Evolutionary conservation across 2,888 invertebrate species (phyloP).

Genomic region (Sphaerophoria taeniata): DNA sequence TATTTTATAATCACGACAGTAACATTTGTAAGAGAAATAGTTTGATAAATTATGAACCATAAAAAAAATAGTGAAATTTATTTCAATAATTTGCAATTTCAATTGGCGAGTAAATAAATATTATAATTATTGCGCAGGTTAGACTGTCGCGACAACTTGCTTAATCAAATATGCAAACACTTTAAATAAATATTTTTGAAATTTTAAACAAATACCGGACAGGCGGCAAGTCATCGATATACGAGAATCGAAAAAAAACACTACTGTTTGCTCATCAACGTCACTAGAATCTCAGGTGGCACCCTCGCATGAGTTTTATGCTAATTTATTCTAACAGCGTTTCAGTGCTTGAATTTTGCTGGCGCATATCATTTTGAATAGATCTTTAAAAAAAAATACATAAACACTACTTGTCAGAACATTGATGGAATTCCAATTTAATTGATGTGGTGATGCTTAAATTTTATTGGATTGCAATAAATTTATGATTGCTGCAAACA

Average conservation of each 20-base stretch:
- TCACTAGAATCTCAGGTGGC: neutral
- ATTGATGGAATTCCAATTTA: neutral
- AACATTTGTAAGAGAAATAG: no score
- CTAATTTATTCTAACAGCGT: constrained; percentile 30
- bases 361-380: constrained; percentile 2
- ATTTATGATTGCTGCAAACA: no score
- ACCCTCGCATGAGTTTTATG: constrained; percentile 21
- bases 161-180: neutral
- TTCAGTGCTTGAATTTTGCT: neutral
- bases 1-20: no score
- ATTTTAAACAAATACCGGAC: neutral
- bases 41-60: no score
- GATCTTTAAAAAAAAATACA: neutral
- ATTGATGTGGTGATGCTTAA: no score
- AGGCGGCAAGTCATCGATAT: neutral
- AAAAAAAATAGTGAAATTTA: no score
- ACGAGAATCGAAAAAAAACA: neutral
- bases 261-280: neutral
- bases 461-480: no score
- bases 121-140: no score
- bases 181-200: neutral
- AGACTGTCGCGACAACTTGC: no score
- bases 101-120: neutral
- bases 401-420: neutral
- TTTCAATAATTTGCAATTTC: no score